Evolutionary conservation across 2,888 invertebrate species (phyloP), one percentile per base, ranked within the genome.

Genomic region (Phortica okadai): DNA sequence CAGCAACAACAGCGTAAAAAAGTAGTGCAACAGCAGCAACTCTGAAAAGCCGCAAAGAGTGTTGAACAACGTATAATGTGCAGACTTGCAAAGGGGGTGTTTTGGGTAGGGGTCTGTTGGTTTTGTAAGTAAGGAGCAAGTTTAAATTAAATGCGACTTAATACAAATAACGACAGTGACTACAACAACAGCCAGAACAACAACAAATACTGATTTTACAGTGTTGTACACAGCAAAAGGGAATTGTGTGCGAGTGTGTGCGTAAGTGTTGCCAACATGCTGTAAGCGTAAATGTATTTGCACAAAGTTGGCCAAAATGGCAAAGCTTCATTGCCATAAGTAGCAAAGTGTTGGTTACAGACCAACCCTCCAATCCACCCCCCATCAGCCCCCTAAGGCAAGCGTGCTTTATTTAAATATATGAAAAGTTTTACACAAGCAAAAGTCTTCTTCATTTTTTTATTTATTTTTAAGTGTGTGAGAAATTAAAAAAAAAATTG

Each of bases 141-240:
- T 69, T 75, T 75, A 69, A 75, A 75, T 75, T 67, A 69, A 75
- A 75, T 58, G 69, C 74, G 67, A 67, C 58, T 69, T 75, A 67
- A 75, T 75, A 75, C 54, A 72, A 75, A 69, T 58, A 69, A 75
- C 21, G 56, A 25, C 25, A 16, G 50, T 66, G 41, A 69, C 59
- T n/a, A 56, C 56, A 67, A 33, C 33, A 74, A 54, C 54, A 66
- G 42, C 73, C 7, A 42, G 8, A 54, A 21, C n/a, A 56, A 56
- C 21, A 54, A 72, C 25, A 25, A 33, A 10, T 33, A 33, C 41
- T 33, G 14, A 33, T 64, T 64, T 33, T 45, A 7, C 54, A 72
- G 70, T 72, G 70, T 56, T 72, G 56, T 54, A 50, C 50, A 50
- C 8, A 11, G 50, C 10, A 50, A 50, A 50, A 50, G 14, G 50